Percentiles rank a stretch among this genome's conserved stretches.
phyloP scores from a whole-genome alignment of 1,140 invertebrate genomes.

The Ostrea edulis region DNA sequence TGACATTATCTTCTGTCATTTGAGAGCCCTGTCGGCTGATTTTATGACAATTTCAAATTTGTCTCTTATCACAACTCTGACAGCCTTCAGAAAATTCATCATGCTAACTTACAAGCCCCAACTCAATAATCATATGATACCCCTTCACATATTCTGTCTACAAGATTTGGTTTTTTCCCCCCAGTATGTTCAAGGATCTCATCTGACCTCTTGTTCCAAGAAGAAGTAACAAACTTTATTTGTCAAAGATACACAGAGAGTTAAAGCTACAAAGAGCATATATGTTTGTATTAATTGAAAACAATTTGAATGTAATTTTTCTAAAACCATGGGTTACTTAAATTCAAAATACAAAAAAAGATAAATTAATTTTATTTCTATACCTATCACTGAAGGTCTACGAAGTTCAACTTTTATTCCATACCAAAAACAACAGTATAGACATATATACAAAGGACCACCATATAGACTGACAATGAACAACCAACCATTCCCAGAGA shows the following conservation, averaged over 20 bases:
- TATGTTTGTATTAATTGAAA: too few relatives aligned
- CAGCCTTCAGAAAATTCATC: slow-evolving; percentile 24
- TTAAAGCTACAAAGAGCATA: background rate
- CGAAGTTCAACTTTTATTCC: too few relatives aligned
- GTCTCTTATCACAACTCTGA: slow-evolving; percentile 29
- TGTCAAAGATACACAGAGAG: background rate
- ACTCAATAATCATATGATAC: slow-evolving; percentile 14
- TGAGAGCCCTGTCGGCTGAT: slow-evolving; percentile 29
- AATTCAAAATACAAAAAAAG: too few relatives aligned
- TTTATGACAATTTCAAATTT: slow-evolving; percentile 40
- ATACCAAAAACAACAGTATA: too few relatives aligned
- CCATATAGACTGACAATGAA: too few relatives aligned
- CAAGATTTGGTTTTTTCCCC: slow-evolving; percentile 5
- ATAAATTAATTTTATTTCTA: too few relatives aligned
- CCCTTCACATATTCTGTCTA: background rate
- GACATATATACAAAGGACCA: too few relatives aligned
- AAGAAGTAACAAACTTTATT: background rate
- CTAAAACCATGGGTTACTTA: too few relatives aligned
- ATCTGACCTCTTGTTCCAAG: background rate
- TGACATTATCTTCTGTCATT: slow-evolving; percentile 34
- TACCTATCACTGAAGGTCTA: too few relatives aligned
- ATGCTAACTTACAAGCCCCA: slow-evolving; percentile 13
- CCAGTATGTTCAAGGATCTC: background rate
- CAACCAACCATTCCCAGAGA: too few relatives aligned
- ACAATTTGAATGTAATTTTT: too few relatives aligned